A percentile compares a stretch with the other conserved stretches of the same genome.
Conservation (phyloP, 2,888 invertebrate species). For the Harpalus rufipes region DNA sequence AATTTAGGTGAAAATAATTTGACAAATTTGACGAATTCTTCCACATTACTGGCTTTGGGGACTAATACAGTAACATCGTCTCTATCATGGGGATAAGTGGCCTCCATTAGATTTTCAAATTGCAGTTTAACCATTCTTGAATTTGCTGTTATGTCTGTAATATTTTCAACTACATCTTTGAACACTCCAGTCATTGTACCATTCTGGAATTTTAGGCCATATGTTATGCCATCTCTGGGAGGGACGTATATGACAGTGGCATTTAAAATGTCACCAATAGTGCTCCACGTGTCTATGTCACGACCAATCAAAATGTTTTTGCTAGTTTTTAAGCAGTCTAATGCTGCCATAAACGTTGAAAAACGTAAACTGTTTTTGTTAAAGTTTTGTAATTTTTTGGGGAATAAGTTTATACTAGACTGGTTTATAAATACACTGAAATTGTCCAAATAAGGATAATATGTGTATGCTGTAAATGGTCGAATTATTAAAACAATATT, state of each 20-base stretch:
- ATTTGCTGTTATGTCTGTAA: constrained; percentile 79
- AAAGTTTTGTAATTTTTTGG: constrained; percentile 73
- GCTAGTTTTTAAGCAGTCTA: constrained; percentile 31
- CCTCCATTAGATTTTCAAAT: constrained; percentile 79
- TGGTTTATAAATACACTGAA: constrained; percentile 74
- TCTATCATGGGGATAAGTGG: constrained; percentile 77
- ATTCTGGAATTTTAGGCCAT: constrained; percentile 77
- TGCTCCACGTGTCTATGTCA: constrained; percentile 76
- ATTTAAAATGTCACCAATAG: constrained; percentile 76
- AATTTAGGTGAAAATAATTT: constrained; percentile 37
- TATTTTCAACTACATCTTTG: constrained; percentile 73
- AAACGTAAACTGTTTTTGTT: constrained; percentile 72
- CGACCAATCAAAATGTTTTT: constrained; percentile 72
- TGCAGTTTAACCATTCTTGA: constrained; percentile 79
- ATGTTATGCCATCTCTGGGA: constrained; percentile 77
- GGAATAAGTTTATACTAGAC: constrained; percentile 71
- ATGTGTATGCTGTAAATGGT: constrained; percentile 76
- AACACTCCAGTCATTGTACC: constrained; percentile 78
- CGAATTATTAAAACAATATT: constrained; percentile 42
- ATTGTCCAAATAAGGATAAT: constrained; percentile 78
- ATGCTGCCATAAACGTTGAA: constrained; percentile 75
- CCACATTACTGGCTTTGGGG: constrained; percentile 41
- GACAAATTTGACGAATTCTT: constrained; percentile 57
- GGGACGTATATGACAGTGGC: constrained; percentile 76
- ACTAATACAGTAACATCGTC: constrained; percentile 64